Evolutionary conservation across 2,113 vertebrate genomes (phyloP).

Genomic region (Pogona vitticeps): DNA sequence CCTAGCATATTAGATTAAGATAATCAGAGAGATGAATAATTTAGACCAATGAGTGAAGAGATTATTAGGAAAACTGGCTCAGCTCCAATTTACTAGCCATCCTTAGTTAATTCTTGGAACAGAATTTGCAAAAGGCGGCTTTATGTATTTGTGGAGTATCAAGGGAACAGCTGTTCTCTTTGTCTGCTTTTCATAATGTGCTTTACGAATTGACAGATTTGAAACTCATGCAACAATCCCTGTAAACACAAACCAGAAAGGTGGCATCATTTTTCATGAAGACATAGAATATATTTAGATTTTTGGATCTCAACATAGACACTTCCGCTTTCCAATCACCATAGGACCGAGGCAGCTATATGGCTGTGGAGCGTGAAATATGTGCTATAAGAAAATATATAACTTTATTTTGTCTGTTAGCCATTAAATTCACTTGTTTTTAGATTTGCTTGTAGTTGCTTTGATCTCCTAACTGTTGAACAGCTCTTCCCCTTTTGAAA

Average conservation of each 20-base stretch:
- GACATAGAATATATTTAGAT: not conserved
- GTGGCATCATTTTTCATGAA: conserved; percentile 30
- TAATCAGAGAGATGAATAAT: not conserved
- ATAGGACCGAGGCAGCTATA: not conserved
- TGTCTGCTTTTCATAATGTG: conserved; percentile 53
- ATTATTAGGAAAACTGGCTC: not conserved
- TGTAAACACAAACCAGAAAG: conserved; percentile 67
- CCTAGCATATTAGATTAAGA: not conserved
- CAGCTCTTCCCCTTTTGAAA: not conserved
- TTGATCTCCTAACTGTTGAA: not conserved
- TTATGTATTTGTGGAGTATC: conserved; percentile 4
- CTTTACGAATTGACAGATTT: conserved; percentile 67
- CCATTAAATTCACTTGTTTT: not conserved
- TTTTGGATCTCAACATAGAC: not conserved
- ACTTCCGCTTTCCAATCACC: not conserved
- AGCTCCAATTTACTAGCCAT: not conserved
- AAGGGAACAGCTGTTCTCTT: conserved; percentile 69
- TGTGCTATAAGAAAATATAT: not conserved
- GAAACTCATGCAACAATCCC: conserved; percentile 64
- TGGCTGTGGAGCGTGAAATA: not conserved
- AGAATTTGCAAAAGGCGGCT: conserved; percentile 22
- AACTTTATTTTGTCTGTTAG: not conserved
- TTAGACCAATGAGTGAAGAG: not conserved
- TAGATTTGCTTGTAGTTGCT: not conserved
- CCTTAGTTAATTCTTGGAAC: not conserved